Evolutionary conservation across 92 coral and sea anemone species (phyloP).

Genomic region (Meandrina meandrites): DNA sequence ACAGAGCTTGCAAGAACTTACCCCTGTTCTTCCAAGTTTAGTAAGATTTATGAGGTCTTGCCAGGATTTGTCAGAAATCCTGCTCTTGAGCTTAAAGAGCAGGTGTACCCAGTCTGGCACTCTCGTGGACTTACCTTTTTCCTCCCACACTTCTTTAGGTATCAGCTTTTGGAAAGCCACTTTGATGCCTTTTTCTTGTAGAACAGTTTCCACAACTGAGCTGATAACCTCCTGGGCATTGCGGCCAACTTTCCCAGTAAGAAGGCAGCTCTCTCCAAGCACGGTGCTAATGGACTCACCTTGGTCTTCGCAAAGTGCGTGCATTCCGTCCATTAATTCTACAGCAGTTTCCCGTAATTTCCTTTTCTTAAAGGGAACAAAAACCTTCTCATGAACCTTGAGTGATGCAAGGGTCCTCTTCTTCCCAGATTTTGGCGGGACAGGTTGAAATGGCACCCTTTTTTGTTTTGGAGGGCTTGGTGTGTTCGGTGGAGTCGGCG

Average conservation of each 20-base stretch:
- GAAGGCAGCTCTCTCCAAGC: background rate
- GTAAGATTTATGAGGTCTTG: no score
- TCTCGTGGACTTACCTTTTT: background rate
- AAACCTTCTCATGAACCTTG: no score
- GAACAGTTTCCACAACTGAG: background rate
- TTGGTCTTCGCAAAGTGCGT: background rate
- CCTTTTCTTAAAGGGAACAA: no score
- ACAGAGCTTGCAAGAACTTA: no score
- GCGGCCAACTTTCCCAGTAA: background rate
- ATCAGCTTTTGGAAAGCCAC: background rate
- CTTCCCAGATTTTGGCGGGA: background rate
- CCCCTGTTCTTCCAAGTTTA: no score
- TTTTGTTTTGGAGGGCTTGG: constrained; percentile 11
- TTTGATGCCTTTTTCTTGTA: background rate
- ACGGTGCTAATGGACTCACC: background rate
- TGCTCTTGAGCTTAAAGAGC: background rate
- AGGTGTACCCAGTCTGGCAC: background rate
- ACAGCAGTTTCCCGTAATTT: no score
- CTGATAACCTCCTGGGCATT: background rate
- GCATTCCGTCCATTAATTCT: no score
- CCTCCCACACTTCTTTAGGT: background rate
- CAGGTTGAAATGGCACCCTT: constrained; percentile 28
- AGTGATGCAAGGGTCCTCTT: background rate
- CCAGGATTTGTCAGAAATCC: no score
- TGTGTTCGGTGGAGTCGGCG: constrained; percentile 22